A percentile compares a stretch with the other conserved stretches of the same genome.
phyloP scores from a whole-genome alignment of 2,888 invertebrate genomes.

The Himalopsyche kuldschensis region DNA sequence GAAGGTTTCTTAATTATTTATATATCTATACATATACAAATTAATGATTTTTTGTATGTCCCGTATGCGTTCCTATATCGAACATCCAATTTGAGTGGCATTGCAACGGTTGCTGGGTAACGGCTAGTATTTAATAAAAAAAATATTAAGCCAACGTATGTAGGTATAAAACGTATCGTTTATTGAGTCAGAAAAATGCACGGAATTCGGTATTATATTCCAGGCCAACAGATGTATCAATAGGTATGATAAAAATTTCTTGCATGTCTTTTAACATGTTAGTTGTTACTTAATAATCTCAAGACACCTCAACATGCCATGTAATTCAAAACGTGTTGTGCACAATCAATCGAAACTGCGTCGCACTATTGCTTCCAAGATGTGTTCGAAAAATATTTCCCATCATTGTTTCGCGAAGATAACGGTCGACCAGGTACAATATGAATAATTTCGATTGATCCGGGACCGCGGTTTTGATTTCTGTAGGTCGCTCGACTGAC shows the following conservation, averaged over 20 bases:
- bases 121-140: too few relatives aligned
- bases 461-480: not conserved
- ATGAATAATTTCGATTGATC: not conserved
- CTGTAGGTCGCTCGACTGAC: not conserved
- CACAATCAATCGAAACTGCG: not conserved
- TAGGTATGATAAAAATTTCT: not conserved
- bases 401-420: not conserved
- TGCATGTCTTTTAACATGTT: not conserved
- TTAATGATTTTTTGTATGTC: too few relatives aligned
- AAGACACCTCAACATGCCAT: not conserved
- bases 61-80: too few relatives aligned
- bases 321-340: not conserved
- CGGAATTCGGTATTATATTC: not conserved
- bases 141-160: too few relatives aligned
- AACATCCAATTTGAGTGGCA: too few relatives aligned
- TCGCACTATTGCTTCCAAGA: not conserved
- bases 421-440: not conserved
- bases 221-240: not conserved
- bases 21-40: too few relatives aligned
- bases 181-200: not conserved
- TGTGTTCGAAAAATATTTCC: not conserved
- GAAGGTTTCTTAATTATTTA: too few relatives aligned
- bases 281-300: not conserved
- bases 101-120: too few relatives aligned
- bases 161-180: too few relatives aligned